phyloP scores from a whole-genome alignment of 2,113 vertebrate species.

The Synchiropus splendidus region DNA sequence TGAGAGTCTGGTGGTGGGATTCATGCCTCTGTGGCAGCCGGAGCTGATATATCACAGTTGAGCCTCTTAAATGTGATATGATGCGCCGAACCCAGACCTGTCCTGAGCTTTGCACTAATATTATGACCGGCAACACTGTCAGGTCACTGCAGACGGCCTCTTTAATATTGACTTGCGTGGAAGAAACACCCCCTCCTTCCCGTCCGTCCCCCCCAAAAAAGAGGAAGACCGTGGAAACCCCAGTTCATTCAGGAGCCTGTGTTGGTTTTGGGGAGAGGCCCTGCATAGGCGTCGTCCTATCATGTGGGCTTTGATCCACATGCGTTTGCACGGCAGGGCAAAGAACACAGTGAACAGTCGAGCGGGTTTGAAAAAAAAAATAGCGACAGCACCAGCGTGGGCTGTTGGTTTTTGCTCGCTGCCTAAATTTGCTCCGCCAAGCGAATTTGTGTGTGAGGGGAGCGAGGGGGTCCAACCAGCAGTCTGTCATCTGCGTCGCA shows the following conservation, averaged over 20 bases:
- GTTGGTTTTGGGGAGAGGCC: slow-evolving; percentile 63
- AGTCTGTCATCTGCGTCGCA: slow-evolving; percentile 11
- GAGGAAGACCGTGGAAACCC: slow-evolving; percentile 55
- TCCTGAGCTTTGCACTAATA: too few species aligned
- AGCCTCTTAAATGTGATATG: too few species aligned
- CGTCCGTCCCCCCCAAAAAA: too few species aligned
- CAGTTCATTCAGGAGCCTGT: slow-evolving; percentile 50
- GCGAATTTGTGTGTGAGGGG: slow-evolving; percentile 51
- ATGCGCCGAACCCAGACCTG: too few species aligned
- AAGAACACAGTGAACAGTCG: slow-evolving; percentile 73
- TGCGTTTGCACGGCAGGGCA: slow-evolving; percentile 70
- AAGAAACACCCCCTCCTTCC: too few species aligned
- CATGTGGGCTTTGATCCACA: slow-evolving; percentile 59
- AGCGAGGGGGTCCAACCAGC: slow-evolving; percentile 1
- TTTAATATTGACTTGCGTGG: too few species aligned
- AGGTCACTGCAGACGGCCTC: too few species aligned
- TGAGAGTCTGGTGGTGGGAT: too few species aligned
- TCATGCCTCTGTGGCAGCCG: too few species aligned
- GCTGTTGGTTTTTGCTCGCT: slow-evolving; percentile 66
- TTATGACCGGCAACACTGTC: too few species aligned
- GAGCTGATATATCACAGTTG: too few species aligned
- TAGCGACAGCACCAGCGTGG: slow-evolving; percentile 62
- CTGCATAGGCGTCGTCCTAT: slow-evolving; percentile 53
- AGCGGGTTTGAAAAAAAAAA: slow-evolving; percentile 71
- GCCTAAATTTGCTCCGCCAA: slow-evolving; percentile 66